phyloP scores from a whole-genome alignment of 2,797 vertebrate species.

The Agapornis canus region DNA sequence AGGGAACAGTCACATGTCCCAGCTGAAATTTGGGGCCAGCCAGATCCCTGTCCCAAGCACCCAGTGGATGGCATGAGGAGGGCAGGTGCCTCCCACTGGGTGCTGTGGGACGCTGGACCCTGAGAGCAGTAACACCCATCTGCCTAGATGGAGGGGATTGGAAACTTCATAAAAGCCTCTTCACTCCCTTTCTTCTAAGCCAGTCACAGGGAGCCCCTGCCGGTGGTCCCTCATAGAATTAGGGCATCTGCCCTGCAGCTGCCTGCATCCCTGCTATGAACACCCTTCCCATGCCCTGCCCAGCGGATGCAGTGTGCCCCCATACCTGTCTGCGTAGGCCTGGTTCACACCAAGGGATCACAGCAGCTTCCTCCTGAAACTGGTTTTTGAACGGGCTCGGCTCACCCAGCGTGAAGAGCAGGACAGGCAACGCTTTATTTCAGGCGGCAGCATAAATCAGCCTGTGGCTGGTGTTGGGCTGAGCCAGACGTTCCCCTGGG shows the following conservation, averaged over 20 bases:
- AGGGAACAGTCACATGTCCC: not conserved
- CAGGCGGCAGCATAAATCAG: constrained; percentile 31
- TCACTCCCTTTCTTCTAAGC: not conserved
- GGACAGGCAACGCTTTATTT: constrained; percentile 25
- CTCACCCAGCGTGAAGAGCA: constrained; percentile 51
- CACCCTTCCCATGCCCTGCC: constrained; percentile 1
- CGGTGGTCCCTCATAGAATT: not conserved
- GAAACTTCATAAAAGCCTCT: not conserved
- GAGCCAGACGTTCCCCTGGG: constrained; percentile 44
- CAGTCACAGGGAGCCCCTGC: not conserved
- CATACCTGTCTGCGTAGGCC: not conserved
- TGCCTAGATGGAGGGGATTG: not conserved
- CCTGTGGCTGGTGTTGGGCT: not conserved
- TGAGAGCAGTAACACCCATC: rapidly evolving
- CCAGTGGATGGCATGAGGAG: not conserved
- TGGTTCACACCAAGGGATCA: constrained; percentile 36
- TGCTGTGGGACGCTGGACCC: not conserved
- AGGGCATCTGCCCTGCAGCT: not conserved
- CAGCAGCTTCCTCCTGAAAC: constrained; percentile 37
- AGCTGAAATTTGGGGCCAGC: not conserved
- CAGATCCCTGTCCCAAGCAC: not conserved
- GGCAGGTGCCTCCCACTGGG: not conserved
- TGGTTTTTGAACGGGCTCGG: constrained; percentile 30
- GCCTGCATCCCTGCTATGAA: not conserved
- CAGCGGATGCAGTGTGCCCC: not conserved